phyloP scores from a whole-genome alignment of 2,888 invertebrate genomes.

The Ormyrus pomaceus region DNA sequence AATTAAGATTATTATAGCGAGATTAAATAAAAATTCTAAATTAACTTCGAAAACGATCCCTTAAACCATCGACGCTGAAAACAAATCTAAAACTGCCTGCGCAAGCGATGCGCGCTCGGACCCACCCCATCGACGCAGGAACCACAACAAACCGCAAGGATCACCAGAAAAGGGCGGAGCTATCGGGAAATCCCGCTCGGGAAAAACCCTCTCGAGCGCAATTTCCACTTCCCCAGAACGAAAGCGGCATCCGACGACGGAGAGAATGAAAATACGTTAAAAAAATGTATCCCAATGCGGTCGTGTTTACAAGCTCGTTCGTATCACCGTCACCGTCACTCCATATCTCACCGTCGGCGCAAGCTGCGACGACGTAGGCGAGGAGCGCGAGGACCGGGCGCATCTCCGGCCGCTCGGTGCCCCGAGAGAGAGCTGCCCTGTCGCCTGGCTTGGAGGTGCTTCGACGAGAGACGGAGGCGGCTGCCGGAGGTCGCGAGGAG shows the following conservation, averaged over 20 bases:
- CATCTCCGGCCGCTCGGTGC: slow-evolving; percentile 35
- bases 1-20: no score
- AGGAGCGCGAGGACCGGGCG: slow-evolving; percentile 38
- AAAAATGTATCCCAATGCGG: neutral
- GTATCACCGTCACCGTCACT: neutral
- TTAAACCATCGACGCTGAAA: no score
- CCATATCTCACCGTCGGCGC: slow-evolving; percentile 37
- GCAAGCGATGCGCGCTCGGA: neutral
- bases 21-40: no score
- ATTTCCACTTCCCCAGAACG: no score
- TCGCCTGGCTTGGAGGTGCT: no score
- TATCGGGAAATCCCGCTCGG: no score
- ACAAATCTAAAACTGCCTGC: neutral
- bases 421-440: neutral
- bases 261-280: neutral
- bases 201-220: no score
- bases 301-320: slow-evolving; percentile 4
- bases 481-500: neutral
- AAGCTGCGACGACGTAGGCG: slow-evolving; percentile 15
- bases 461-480: neutral
- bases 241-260: no score
- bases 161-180: slow-evolving; percentile 17
- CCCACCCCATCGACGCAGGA: slow-evolving; percentile 3
- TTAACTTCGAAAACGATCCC: no score
- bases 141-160: slow-evolving; percentile 24